phyloP scores from a whole-genome alignment of 2,797 vertebrate genomes.

The Heliangelus exortis region DNA sequence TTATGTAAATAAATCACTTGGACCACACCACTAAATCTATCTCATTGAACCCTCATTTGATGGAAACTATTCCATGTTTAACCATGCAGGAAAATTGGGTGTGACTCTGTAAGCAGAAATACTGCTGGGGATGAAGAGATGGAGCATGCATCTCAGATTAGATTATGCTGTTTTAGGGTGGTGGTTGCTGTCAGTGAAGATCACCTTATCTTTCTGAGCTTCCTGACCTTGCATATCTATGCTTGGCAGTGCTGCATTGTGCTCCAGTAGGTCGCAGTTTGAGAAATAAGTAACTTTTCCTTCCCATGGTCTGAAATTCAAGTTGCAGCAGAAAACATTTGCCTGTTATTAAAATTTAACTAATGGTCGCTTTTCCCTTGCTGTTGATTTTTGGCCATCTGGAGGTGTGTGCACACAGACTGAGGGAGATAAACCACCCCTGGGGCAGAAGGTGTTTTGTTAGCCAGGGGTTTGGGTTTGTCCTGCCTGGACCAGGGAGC shows the following conservation, averaged over 20 bases:
- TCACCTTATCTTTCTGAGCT: not conserved
- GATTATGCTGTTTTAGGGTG: not conserved
- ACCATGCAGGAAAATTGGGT: not conserved
- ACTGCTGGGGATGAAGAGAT: not conserved
- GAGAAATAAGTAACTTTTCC: not conserved
- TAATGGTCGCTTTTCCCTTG: not conserved
- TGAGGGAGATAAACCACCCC: fast-evolving
- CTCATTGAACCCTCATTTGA: not conserved
- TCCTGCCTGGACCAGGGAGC: not conserved
- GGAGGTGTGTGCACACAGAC: fast-evolving
- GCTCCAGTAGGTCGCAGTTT: not conserved
- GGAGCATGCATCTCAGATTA: not conserved
- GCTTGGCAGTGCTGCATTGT: fast-evolving
- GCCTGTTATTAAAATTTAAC: not conserved
- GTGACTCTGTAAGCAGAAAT: not conserved
- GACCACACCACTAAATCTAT: not conserved
- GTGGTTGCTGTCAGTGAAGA: not conserved
- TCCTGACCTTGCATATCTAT: not conserved
- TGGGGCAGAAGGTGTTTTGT: not conserved
- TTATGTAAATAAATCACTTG: not conserved
- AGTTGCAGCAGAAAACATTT: not conserved
- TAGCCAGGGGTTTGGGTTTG: not conserved
- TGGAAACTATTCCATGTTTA: not conserved
- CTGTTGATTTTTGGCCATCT: not conserved
- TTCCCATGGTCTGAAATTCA: not conserved